phyloP scores from a whole-genome alignment of 2,797 vertebrate species.

The Oceanodroma leucorhoa region DNA sequence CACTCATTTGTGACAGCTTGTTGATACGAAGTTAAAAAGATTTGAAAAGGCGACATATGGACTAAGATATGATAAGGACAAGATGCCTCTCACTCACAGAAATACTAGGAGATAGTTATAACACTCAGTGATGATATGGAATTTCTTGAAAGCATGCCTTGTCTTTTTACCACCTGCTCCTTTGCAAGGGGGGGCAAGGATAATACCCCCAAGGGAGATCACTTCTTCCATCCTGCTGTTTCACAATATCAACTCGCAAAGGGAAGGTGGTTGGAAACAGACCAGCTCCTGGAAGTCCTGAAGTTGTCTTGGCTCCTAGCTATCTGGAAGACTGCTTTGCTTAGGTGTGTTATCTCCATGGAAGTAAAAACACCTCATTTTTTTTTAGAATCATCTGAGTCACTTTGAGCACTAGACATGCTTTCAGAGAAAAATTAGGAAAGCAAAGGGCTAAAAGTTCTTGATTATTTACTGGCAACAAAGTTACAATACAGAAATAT shows the following conservation, averaged over 20 bases:
- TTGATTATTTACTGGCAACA: background rate
- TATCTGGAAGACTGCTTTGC: background rate
- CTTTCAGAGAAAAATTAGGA: background rate
- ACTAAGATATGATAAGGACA: background rate
- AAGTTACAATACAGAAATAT: background rate
- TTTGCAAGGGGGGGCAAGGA: background rate
- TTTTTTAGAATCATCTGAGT: background rate
- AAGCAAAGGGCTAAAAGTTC: background rate
- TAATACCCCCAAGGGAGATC: background rate
- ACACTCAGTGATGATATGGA: background rate
- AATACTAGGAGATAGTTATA: background rate
- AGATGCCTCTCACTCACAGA: background rate
- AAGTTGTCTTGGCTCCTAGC: background rate
- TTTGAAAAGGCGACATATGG: background rate
- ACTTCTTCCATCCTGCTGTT: background rate
- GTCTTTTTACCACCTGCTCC: background rate
- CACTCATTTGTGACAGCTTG: background rate
- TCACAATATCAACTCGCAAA: rapidly evolving
- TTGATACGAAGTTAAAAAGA: background rate
- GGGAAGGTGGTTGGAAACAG: background rate
- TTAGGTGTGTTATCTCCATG: background rate
- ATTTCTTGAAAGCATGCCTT: background rate
- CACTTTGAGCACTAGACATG: background rate
- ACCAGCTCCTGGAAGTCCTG: background rate
- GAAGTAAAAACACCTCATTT: background rate